These are phyloP conservation scores for Macquaria ambigua DNA, from an alignment of 2,113 vertebrate genomes.

Conservation along the genomic window DNA sequence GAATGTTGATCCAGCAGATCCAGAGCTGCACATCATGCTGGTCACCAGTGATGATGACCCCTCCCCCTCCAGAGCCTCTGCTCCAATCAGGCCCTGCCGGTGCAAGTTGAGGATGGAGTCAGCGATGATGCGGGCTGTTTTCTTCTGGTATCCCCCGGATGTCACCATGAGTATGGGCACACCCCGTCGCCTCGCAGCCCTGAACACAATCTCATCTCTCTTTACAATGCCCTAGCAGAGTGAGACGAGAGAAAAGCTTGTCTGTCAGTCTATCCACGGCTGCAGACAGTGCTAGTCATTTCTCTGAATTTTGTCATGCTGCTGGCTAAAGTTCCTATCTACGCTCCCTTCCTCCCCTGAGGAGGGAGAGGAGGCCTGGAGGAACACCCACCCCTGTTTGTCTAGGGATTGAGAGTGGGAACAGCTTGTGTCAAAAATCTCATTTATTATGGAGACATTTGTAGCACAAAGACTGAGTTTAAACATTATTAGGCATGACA, in stretches of 20 bases:
- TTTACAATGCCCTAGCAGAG: conserved; percentile 90
- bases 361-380: conserved; percentile 16
- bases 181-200: conserved; percentile 81
- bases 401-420: conserved; percentile 1
- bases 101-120: conserved; percentile 96
- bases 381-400: conserved; percentile 6
- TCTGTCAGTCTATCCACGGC: neutral
- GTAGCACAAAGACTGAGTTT: neutral
- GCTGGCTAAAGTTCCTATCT: conserved; percentile 22
- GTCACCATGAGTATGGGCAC: conserved; percentile 97
- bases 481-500: conserved; percentile 14
- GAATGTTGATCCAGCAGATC: conserved; percentile 62
- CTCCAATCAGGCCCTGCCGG: conserved; percentile 86
- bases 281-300: neutral
- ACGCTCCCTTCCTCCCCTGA: neutral
- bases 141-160: conserved; percentile 95
- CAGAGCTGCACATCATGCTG: conserved; percentile 67
- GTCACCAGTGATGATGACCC: conserved; percentile 70
- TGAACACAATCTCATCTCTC: conserved; percentile 93
- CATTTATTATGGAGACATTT: conserved; percentile 13
- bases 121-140: conserved; percentile 93
- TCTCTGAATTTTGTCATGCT: neutral
- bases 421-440: conserved; percentile 35
- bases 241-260: neutral
- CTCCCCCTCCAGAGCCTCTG: conserved; percentile 53